Percentiles rank a stretch among this genome's conserved stretches.
Conservation (phyloP, 2,797 vertebrate species). For the Melanotaenia trifasciata region DNA sequence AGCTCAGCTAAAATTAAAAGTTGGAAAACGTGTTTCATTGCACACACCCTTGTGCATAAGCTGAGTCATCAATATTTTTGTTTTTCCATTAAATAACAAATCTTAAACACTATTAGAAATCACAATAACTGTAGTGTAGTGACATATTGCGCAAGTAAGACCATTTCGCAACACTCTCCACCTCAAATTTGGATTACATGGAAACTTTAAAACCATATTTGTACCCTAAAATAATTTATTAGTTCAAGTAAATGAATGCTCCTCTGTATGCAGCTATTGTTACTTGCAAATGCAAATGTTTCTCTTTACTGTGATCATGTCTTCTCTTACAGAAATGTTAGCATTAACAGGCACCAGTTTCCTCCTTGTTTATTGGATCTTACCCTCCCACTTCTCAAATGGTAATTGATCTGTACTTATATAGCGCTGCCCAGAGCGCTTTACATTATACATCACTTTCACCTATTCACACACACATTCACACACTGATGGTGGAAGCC, state of each 20-base stretch:
- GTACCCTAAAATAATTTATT: conserved; percentile 13
- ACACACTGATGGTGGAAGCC: too few species aligned
- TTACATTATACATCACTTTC: too few species aligned
- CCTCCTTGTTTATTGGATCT: conserved; percentile 3
- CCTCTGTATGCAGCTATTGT: conserved; percentile 31
- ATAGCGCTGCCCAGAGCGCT: too few species aligned
- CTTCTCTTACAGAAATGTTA: conserved; percentile 2
- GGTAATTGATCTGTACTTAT: too few species aligned
- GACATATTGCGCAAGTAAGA: background rate
- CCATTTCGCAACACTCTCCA: background rate
- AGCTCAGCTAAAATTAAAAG: background rate
- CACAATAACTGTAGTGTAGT: background rate
- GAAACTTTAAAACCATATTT: background rate
- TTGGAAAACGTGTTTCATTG: background rate
- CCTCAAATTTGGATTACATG: background rate
- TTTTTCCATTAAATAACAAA: background rate
- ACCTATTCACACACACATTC: too few species aligned
- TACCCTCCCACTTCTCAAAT: background rate
- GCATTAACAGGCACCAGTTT: background rate
- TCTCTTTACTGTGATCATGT: background rate
- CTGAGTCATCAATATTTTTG: background rate
- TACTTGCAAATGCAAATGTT: conserved; percentile 7
- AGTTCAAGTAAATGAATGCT: conserved; percentile 4
- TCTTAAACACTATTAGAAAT: background rate
- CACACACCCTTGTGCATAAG: background rate